These are phyloP conservation scores for Eueremaeus valkanovi DNA, from an alignment of 2,888 invertebrate species.

Conservation along the genomic window DNA sequence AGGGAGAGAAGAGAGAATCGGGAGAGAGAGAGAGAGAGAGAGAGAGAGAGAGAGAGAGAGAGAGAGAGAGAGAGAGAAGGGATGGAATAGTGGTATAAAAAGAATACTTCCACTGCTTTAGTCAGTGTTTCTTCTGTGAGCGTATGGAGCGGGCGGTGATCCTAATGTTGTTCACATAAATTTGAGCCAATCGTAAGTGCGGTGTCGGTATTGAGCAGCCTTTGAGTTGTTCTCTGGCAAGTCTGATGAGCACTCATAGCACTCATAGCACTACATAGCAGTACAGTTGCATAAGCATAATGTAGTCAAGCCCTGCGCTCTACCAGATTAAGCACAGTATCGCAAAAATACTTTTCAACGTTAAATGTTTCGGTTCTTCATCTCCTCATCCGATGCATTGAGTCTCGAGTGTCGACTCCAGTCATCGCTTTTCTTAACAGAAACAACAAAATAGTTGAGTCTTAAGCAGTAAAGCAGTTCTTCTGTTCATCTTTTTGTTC, in stretches of 20 bases:
- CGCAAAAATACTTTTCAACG: neutral
- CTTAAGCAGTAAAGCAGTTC: slow-evolving; percentile 4
- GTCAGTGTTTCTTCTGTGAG: neutral
- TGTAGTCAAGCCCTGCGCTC: slow-evolving; percentile 28
- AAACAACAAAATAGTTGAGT: slow-evolving; percentile 1
- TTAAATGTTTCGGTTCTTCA: slow-evolving; percentile 2
- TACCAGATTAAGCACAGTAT: slow-evolving; percentile 17
- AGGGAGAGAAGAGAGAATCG: neutral
- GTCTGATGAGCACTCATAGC: neutral
- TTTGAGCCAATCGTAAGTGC: slow-evolving; percentile 1
- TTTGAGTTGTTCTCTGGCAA: slow-evolving; percentile 10
- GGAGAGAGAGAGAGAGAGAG: slow-evolving; percentile 25
- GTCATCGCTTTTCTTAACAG: neutral
- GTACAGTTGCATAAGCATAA: slow-evolving; percentile 38
- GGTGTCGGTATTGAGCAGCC: slow-evolving; percentile 22
- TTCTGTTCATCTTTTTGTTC: slow-evolving; percentile 5
- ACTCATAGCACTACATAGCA: too few species aligned
- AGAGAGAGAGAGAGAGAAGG: slow-evolving; percentile 25
- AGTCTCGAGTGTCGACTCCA: neutral
- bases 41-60: slow-evolving; percentile 31
- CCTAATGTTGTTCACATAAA: neutral
- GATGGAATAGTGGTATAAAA: neutral
- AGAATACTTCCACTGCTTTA: neutral
- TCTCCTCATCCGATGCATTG: slow-evolving; percentile 2
- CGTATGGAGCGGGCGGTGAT: slow-evolving; percentile 20